A percentile compares a stretch with the other conserved stretches of the same genome.
phyloP scores from a whole-genome alignment of 1,140 invertebrate species.

The Drosophila littoralis region DNA sequence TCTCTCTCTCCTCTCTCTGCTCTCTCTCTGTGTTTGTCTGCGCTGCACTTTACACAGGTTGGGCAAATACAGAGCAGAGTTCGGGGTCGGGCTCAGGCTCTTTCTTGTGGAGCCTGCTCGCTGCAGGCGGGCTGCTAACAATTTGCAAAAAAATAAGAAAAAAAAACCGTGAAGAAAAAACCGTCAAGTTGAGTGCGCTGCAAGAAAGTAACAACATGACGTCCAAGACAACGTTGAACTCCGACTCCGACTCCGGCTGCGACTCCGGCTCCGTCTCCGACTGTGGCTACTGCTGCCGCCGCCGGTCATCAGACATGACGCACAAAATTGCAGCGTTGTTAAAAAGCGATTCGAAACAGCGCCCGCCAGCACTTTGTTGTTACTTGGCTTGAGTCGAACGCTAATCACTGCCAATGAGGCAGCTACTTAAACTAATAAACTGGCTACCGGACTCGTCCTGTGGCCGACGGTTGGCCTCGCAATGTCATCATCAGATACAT shows the following conservation, averaged over 20 bases:
- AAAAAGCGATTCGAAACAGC: constrained; percentile 72
- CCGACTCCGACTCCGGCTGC: background rate
- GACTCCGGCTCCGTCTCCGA: background rate
- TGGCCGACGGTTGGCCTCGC: constrained; percentile 30
- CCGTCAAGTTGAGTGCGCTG: constrained; percentile 53
- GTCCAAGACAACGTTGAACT: constrained; percentile 51
- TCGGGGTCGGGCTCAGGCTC: constrained; percentile 11
- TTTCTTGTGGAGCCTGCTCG: constrained; percentile 16
- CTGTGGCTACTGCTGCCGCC: constrained; percentile 1
- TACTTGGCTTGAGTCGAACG: constrained; percentile 4
- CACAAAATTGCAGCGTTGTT: constrained; percentile 71
- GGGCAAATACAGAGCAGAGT: constrained; percentile 40
- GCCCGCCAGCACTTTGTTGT: constrained; percentile 49
- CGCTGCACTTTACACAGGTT: constrained; percentile 53
- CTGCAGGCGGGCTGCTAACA: constrained; percentile 67
- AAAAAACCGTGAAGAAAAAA: constrained; percentile 2
- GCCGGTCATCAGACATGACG: constrained; percentile 19
- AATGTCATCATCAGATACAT: constrained; percentile 74
- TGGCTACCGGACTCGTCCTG: constrained; percentile 20
- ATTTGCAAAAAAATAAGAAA: constrained; percentile 60
- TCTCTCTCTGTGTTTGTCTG: constrained; percentile 21
- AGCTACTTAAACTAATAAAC: constrained; percentile 81
- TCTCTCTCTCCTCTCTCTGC: background rate
- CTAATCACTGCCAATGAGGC: constrained; percentile 75
- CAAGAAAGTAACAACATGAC: constrained; percentile 79